phyloP scores from a whole-genome alignment of 2,888 invertebrate species.

The Lathronympha strigana region DNA sequence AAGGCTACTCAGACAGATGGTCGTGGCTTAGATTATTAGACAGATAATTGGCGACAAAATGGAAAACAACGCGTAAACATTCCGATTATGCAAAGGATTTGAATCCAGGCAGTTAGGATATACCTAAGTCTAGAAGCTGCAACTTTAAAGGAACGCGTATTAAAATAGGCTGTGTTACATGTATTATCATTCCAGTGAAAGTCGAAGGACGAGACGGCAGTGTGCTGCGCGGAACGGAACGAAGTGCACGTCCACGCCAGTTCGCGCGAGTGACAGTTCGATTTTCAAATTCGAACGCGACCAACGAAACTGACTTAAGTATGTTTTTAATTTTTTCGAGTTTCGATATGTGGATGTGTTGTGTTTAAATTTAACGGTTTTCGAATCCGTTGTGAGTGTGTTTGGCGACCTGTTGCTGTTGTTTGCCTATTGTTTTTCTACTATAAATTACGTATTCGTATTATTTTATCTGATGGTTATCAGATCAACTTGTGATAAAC shows the following conservation, averaged over 20 bases:
- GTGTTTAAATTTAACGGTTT: conserved; percentile 58
- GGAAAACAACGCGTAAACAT: conserved; percentile 39
- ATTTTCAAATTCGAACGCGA: conserved; percentile 40
- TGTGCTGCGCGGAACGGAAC: conserved; percentile 56
- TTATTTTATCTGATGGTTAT: conserved; percentile 32
- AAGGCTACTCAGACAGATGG: conserved; percentile 39
- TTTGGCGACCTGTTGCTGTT: conserved; percentile 30
- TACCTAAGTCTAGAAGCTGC: conserved; percentile 39
- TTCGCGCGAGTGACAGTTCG: conserved; percentile 46
- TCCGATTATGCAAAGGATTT: conserved; percentile 37
- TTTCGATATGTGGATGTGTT: conserved; percentile 46
- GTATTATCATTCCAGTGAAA: conserved; percentile 72
- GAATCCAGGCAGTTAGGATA: conserved; percentile 34
- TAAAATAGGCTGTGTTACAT: conserved; percentile 43
- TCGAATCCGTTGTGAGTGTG: conserved; percentile 30
- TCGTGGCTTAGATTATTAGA: conserved; percentile 35
- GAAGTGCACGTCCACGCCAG: conserved; percentile 49
- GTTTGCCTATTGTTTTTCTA: conserved; percentile 19
- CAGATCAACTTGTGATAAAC: conserved; percentile 20
- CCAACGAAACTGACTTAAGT: conserved; percentile 67
- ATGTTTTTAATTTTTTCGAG: conserved; percentile 64
- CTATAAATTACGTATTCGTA: conserved; percentile 21
- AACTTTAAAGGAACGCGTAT: conserved; percentile 42
- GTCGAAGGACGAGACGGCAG: conserved; percentile 74
- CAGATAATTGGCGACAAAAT: conserved; percentile 32